Conservation (phyloP, 2,797 vertebrate species). For the Parauchenoglanis ngamensis region DNA sequence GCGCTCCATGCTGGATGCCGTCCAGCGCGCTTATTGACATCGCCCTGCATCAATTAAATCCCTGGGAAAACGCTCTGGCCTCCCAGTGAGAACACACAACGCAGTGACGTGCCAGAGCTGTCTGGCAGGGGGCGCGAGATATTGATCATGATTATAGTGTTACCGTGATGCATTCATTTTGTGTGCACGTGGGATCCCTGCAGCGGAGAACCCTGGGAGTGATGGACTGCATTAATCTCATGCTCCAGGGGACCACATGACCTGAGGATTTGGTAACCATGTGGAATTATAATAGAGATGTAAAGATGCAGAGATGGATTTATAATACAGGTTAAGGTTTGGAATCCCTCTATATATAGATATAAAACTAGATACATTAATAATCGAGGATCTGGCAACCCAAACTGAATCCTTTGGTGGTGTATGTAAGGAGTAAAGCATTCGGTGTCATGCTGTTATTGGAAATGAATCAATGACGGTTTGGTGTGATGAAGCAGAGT, state of each 20-base stretch:
- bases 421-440: not conserved
- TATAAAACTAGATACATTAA: not conserved
- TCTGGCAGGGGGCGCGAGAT: conserved; percentile 63
- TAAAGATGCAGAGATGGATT: not conserved
- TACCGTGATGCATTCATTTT: conserved; percentile 76
- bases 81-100: conserved; percentile 58
- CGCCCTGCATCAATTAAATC: conserved; percentile 70
- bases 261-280: conserved; percentile 22
- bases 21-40: conserved; percentile 69
- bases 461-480: not conserved
- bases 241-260: not conserved
- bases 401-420: too few species aligned
- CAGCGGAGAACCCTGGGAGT: conserved; percentile 40
- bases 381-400: not conserved
- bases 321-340: too few species aligned
- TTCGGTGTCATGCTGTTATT: not conserved
- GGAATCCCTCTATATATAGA: not conserved
- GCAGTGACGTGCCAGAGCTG: conserved; percentile 43
- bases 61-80: conserved; percentile 64
- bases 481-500: not conserved
- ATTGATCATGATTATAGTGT: conserved; percentile 68
- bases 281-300: not conserved
- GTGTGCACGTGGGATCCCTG: conserved; percentile 51
- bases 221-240: conserved; percentile 36
- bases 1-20: conserved; percentile 68